A percentile compares a stretch with the other conserved stretches of the same genome.
These are phyloP conservation scores for Dorcus hopei DNA, from an alignment of 2,888 invertebrate species.

Conservation along the genomic window DNA sequence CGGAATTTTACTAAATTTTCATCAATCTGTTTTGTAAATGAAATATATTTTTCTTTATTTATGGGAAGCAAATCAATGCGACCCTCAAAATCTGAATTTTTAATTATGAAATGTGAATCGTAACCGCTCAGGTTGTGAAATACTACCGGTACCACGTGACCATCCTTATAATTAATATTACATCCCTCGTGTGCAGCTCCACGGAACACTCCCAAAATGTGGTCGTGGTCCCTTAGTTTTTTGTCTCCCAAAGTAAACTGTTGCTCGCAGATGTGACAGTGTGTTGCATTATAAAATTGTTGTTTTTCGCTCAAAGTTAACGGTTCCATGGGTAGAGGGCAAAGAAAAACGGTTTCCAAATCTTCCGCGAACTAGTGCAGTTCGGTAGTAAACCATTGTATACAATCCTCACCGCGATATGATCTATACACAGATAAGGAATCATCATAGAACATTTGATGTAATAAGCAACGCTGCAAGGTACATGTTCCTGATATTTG, in stretches of 20 bases:
- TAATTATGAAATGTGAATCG: constrained; percentile 23
- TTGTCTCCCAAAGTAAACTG: background rate
- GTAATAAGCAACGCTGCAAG: constrained; percentile 11
- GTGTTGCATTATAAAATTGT: background rate
- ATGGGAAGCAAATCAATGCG: constrained; percentile 13
- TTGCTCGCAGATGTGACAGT: constrained; percentile 10
- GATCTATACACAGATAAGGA: constrained; percentile 5
- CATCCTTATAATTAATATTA: constrained; percentile 19
- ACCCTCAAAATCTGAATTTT: constrained; percentile 5
- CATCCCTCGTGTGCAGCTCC: constrained; percentile 20
- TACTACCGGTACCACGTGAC: constrained; percentile 16
- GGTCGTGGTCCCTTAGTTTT: constrained; percentile 19
- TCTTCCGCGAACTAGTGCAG: constrained; percentile 8
- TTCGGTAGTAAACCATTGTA: constrained; percentile 9
- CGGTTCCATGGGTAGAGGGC: background rate
- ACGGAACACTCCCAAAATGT: constrained; percentile 18
- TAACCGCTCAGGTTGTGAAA: constrained; percentile 23
- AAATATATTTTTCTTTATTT: constrained; percentile 29
- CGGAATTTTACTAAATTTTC: constrained; percentile 18
- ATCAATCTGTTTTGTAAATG: constrained; percentile 24
- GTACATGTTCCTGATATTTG: constrained; percentile 10
- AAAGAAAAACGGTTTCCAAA: constrained; percentile 6
- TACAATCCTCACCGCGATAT: constrained; percentile 15
- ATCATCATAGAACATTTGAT: constrained; percentile 17
- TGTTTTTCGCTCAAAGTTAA: background rate